Evolutionary conservation across 2,797 vertebrate genomes (phyloP).

Genomic region (Sebastolobus alascanus): DNA sequence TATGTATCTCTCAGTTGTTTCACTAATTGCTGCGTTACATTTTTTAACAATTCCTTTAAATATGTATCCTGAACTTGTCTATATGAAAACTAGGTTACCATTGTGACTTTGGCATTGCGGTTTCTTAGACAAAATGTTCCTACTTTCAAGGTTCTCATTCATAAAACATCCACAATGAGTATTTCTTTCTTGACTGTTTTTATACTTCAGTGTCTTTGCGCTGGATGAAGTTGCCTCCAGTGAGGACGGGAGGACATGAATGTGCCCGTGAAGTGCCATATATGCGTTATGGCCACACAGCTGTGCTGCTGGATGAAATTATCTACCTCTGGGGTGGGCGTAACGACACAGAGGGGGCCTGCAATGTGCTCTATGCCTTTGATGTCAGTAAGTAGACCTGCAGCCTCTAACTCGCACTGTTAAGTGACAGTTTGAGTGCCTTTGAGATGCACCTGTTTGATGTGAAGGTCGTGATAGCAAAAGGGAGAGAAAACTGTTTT

Average conservation of each 20-base stretch:
- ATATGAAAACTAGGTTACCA: not conserved
- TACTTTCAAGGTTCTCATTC: not conserved
- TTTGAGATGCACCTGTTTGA: conserved; percentile 58
- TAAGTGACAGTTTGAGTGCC: conserved; percentile 30
- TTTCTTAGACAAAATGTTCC: not conserved
- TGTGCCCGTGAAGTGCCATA: conserved; percentile 94
- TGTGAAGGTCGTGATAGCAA: conserved; percentile 2
- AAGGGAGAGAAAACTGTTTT: conserved; percentile 20
- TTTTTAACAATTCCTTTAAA: not conserved
- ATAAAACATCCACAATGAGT: not conserved
- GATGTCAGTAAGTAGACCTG: conserved; percentile 92
- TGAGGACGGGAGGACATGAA: conserved; percentile 88
- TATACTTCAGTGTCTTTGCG: conserved; percentile 91
- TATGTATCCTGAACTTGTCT: not conserved
- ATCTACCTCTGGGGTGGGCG: conserved; percentile 99
- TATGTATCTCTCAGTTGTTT: not conserved
- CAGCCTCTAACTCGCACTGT: not conserved
- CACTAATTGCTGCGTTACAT: not conserved
- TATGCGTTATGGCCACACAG: conserved; percentile 99
- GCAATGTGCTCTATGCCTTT: conserved; percentile 97
- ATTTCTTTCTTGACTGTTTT: not conserved
- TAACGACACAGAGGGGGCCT: conserved; percentile 98
- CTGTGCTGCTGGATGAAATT: conserved; percentile 94
- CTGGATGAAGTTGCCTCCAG: conserved; percentile 96
- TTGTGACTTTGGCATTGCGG: not conserved